Conservation (phyloP, 2,888 invertebrate genomes). For the Escarpia spicata region DNA sequence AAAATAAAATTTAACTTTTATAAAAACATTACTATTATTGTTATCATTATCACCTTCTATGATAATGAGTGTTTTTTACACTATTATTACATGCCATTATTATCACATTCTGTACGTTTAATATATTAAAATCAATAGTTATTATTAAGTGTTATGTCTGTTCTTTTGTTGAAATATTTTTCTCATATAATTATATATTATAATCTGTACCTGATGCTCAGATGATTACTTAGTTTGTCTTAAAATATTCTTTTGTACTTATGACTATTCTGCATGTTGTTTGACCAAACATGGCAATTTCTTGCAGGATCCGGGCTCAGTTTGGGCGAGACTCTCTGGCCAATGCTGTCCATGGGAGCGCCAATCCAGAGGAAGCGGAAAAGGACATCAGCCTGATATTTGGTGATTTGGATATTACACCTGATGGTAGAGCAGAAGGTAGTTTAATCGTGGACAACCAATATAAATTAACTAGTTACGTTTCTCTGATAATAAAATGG, state of each 20-base stretch:
- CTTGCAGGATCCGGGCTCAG: slow-evolving; percentile 57
- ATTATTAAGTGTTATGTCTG: background rate
- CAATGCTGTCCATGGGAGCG: slow-evolving; percentile 62
- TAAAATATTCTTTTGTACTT: background rate
- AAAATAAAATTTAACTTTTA: too few relatives aligned
- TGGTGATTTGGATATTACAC: slow-evolving; percentile 45
- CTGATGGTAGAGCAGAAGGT: slow-evolving; percentile 33
- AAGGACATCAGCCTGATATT: slow-evolving; percentile 54
- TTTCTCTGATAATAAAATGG: background rate
- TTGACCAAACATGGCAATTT: slow-evolving; percentile 23
- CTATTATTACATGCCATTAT: too few relatives aligned
- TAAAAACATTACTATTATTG: too few relatives aligned
- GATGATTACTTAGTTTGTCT: background rate
- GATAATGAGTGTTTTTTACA: too few relatives aligned
- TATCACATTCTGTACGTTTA: too few relatives aligned
- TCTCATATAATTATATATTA: background rate
- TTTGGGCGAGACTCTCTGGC: slow-evolving; percentile 55
- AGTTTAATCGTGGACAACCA: background rate
- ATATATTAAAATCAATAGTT: too few relatives aligned
- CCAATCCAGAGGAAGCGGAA: slow-evolving; percentile 50
- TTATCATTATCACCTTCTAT: too few relatives aligned
- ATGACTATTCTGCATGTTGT: background rate
- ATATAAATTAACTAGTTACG: background rate
- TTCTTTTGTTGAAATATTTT: background rate
- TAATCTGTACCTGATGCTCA: background rate